Conservation (phyloP, 2,888 invertebrate species). For the Spicauda simplicius region DNA sequence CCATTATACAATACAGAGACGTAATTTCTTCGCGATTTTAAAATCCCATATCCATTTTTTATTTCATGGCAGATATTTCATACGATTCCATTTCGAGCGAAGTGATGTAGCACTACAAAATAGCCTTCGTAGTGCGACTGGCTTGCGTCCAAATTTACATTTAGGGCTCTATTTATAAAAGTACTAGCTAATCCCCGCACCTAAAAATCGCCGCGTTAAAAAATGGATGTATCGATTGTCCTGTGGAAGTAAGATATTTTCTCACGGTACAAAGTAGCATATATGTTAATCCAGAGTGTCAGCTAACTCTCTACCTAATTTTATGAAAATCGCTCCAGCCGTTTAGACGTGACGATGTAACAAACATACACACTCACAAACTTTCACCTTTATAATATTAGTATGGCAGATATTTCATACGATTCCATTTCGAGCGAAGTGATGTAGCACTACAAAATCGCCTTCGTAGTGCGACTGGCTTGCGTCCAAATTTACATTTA, state of each 20-base stretch:
- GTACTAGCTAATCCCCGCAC: too few relatives aligned
- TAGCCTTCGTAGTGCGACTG: slow-evolving; percentile 15
- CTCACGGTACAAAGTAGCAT: too few relatives aligned
- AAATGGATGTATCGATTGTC: too few relatives aligned
- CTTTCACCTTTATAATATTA: neutral
- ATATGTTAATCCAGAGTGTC: too few relatives aligned
- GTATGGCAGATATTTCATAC: neutral
- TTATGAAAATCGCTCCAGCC: too few relatives aligned
- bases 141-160: slow-evolving; percentile 27
- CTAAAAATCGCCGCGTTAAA: too few relatives aligned
- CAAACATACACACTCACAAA: neutral
- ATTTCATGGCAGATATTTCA: neutral
- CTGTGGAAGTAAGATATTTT: too few relatives aligned
- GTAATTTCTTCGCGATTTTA: too few relatives aligned
- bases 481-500: slow-evolving; percentile 25
- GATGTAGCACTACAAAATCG: slow-evolving; percentile 17
- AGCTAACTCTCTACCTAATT: too few relatives aligned
- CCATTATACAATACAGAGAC: too few relatives aligned
- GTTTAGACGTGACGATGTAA: too few relatives aligned
- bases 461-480: slow-evolving; percentile 16
- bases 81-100: slow-evolving; percentile 16
- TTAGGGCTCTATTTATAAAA: slow-evolving; percentile 16
- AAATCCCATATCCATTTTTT: neutral
- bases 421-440: slow-evolving; percentile 17
- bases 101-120: slow-evolving; percentile 19